phyloP scores from a whole-genome alignment of 2,113 vertebrate species.

The Dasyurus viverrinus region DNA sequence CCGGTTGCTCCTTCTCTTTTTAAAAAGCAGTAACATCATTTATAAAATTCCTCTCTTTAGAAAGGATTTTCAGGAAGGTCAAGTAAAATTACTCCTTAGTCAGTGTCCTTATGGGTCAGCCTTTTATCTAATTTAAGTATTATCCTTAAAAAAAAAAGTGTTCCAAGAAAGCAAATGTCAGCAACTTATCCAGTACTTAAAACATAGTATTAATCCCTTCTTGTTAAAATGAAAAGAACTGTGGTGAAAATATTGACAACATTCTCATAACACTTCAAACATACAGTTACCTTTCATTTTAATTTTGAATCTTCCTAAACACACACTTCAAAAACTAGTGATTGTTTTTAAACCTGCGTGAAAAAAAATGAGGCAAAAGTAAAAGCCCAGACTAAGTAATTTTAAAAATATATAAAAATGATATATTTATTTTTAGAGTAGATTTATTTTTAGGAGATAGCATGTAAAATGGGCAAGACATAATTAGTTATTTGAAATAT shows the following conservation, averaged over 20 bases:
- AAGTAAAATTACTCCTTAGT: neutral
- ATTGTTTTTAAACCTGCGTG: neutral
- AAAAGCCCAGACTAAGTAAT: neutral
- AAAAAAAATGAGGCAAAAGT: slow-evolving; percentile 38
- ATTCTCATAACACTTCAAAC: neutral
- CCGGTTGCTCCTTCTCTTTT: neutral
- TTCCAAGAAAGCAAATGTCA: neutral
- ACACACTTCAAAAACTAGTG: neutral
- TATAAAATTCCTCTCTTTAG: slow-evolving; percentile 13
- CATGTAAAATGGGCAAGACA: neutral
- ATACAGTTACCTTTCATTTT: neutral
- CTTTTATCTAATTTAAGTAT: slow-evolving; percentile 18
- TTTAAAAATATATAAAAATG: neutral
- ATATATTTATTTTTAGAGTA: neutral
- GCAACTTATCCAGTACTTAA: neutral
- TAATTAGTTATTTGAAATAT: neutral
- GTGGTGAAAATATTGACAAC: neutral
- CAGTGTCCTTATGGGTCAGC: neutral
- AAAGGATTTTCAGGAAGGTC: neutral
- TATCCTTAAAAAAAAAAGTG: neutral
- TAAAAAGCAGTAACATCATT: slow-evolving; percentile 28
- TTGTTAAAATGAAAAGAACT: slow-evolving; percentile 18
- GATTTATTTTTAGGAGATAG: neutral
- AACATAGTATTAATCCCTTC: neutral
- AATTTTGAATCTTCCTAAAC: slow-evolving; percentile 12